Base-by-base conservation (phyloP, 1,140 invertebrate genomes). In the Drosophila triauraria region DNA sequence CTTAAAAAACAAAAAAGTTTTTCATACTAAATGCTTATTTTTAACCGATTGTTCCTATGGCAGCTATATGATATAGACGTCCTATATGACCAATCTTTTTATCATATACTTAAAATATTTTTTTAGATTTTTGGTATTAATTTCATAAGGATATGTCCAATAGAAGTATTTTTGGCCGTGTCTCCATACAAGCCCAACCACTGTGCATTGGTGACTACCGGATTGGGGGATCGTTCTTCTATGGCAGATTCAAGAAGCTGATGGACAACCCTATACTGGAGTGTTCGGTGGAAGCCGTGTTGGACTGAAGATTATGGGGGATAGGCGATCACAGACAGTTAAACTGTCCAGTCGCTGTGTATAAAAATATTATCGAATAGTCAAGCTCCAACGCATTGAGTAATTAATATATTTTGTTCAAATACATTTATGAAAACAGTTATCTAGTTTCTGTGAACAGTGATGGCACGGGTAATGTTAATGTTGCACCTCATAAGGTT, bases 181-280 rank as follows among this genome's bases (percentile, higher is more conserved):
- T n/a, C n/a, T n/a, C n/a, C n/a, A n/a, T n/a, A n/a, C n/a, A n/a
- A n/a, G n/a, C n/a, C n/a, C n/a, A n/a, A n/a, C n/a, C n/a, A n/a
- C n/a, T n/a, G n/a, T n/a, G n/a, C n/a, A n/a, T 91, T 2, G 91
- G 91, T 2, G 91, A 92, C 62, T 92, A 92, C 75, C 80, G 78
- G 0, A 82, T 90, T 13, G 35, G 40, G 5, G 81, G 54, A 32
- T 53, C 44, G 12, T 75, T 88, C 30, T 84, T 68, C 25, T 90
- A 85, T 51, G 84, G 85, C 20, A 64, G 69, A 35, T 71, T 71
- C 13, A 72, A 51, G 10, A 86, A 74, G 27, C 62, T 15, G 15
- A 15, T 53, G 12, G 38, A 72, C 1, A 65, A 57, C 17, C 76
- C 60, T 17, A n/a, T 78, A 12, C 32, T 87, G 10, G 70, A 86